These are phyloP conservation scores for Lochmaea capreae DNA, from an alignment of 2,888 invertebrate genomes.

Conservation along the genomic window DNA sequence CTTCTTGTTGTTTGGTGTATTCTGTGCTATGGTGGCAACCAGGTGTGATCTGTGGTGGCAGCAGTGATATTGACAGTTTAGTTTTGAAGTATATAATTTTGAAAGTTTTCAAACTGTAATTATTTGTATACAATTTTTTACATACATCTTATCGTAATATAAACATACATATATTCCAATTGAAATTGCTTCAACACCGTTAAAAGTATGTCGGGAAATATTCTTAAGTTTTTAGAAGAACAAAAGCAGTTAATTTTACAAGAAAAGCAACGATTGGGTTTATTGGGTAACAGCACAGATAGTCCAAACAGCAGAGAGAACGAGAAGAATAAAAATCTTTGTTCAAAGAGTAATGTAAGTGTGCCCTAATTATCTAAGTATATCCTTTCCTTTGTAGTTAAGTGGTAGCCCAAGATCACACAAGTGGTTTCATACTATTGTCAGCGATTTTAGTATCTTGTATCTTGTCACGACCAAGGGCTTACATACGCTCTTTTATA, in stretches of 20 bases:
- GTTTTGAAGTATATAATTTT: not conserved
- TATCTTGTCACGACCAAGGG: conserved; percentile 16
- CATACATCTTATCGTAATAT: not conserved
- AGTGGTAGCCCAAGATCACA: conserved; percentile 18
- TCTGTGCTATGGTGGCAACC: too few relatives aligned
- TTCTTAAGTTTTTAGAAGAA: conserved; percentile 52
- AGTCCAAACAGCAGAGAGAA: conserved; percentile 8
- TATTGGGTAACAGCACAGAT: conserved; percentile 29
- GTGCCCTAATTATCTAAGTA: conserved; percentile 2
- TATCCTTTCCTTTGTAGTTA: conserved; percentile 22
- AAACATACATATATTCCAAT: not conserved
- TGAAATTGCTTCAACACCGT: not conserved
- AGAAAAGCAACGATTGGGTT: conserved; percentile 54
- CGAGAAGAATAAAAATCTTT: conserved; percentile 20
- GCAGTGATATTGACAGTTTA: too few relatives aligned
- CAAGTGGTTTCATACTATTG: conserved; percentile 25
- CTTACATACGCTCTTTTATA: not conserved
- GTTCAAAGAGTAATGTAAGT: conserved; percentile 37
- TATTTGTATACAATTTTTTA: conserved; percentile 1
- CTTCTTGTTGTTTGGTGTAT: too few relatives aligned
- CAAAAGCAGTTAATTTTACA: conserved; percentile 51
- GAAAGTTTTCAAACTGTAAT: not conserved
- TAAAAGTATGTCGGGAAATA: conserved; percentile 51
- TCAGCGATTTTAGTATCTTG: conserved; percentile 34
- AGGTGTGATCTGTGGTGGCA: too few relatives aligned